Base-by-base conservation (phyloP, 2,797 vertebrate species). In the Lagorchestes hirsutus region DNA sequence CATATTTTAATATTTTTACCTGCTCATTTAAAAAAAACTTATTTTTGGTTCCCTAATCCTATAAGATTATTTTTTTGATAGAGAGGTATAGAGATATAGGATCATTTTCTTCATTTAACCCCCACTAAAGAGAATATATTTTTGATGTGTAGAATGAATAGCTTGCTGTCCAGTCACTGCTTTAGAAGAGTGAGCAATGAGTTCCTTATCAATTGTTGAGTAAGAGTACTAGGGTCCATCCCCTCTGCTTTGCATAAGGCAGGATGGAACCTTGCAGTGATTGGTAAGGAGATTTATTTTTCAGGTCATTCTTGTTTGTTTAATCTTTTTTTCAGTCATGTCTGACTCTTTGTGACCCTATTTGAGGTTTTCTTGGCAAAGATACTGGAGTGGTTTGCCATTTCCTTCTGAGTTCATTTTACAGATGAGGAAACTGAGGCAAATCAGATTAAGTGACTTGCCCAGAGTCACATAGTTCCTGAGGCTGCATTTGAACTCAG, bases 161-260 rank as follows among this genome's bases (percentile, higher is more conserved):
- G 22, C 90, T 99, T 98, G 99, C 95, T 98, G 98, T 98, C 99
- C 99, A 90, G 99, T 99, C n/a, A 97, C 92, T 24, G 99, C 91
- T 98, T 99, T 99, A 91, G 95, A 93, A 96, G 98, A 98, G 98
- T 99, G 28, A 98, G 99, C 99, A 82, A 99, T 97, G 0, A 99
- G 98, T 18, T 97, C 98, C 98, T 99, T 99, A 98, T 99, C 98
- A 27, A 98, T 40, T 0, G 99, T 99, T 18, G 98, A 93, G 14
- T 97, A 94, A 0, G 99, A 98, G 98, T 98, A 99, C 99, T 99
- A 99, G 11, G 99, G 99, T 4, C 99, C 99, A n/a, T 99, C 99
- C 57, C 99, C 99, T 95, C 98, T 99, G 0, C 97, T 13, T 93
- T 99, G 99, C 99, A 99, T 99, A n/a, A 74, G n/a, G 29, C 67